Percentiles rank a stretch among this genome's conserved stretches.
Conservation (phyloP, 1,140 invertebrate genomes). For the Drosophila littoralis region DNA sequence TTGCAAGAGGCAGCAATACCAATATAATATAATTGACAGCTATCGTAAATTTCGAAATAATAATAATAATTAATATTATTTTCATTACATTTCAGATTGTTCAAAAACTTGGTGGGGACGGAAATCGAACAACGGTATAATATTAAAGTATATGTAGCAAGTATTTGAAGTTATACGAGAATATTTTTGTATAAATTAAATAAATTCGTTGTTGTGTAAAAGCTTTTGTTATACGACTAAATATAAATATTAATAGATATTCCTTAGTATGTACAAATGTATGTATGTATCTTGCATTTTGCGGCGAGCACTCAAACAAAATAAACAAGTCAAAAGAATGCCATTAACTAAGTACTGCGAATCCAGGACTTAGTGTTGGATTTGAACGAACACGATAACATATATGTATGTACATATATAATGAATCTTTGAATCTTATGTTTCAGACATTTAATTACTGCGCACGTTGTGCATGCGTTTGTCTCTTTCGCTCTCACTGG, state of each 20-base stretch:
- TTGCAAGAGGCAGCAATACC: neutral
- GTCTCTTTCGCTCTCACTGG: no score
- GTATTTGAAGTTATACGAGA: slow-evolving; percentile 43
- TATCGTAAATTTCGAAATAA: neutral
- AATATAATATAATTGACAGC: neutral
- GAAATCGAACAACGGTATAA: slow-evolving; percentile 81
- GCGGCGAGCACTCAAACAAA: no score
- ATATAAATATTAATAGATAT: slow-evolving; percentile 15
- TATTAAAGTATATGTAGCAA: slow-evolving; percentile 53
- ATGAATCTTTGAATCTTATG: neutral
- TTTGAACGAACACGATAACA: no score
- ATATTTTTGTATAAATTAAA: slow-evolving; percentile 64
- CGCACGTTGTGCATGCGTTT: no score
- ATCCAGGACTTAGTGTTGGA: no score
- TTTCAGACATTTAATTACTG: neutral
- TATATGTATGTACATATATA: no score
- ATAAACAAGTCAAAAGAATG: no score
- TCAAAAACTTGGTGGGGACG: slow-evolving; percentile 79
- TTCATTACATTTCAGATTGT: slow-evolving; percentile 66
- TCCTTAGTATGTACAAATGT: neutral
- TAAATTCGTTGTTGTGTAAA: slow-evolving; percentile 68
- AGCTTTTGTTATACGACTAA: slow-evolving; percentile 30
- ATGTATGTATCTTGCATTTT: no score
- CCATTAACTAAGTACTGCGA: no score
- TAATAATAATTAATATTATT: slow-evolving; percentile 16